Conservation (phyloP, 1,140 invertebrate genomes). For the Tetramorium simillimum region DNA sequence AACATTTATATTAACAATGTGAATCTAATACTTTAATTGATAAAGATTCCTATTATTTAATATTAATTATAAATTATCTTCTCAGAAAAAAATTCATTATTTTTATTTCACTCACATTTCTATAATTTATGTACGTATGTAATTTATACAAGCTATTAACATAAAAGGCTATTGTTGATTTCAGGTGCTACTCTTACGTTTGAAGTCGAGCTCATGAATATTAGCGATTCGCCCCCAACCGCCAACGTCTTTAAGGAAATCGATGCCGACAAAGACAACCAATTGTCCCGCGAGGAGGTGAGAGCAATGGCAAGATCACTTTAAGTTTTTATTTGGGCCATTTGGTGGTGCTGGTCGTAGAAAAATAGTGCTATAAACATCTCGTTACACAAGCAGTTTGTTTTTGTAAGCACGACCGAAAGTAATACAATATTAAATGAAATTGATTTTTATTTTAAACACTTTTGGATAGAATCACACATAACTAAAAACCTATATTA, state of each 20-base stretch:
- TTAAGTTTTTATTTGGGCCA: constrained; percentile 76
- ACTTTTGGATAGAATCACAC: not conserved
- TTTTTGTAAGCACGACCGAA: not conserved
- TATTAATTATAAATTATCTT: constrained; percentile 14
- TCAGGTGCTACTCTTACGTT: constrained; percentile 94
- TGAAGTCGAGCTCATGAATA: constrained; percentile 96
- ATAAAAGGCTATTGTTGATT: constrained; percentile 70
- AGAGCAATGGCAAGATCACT: constrained; percentile 87
- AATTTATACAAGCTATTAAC: not conserved
- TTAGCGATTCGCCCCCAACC: constrained; percentile 93
- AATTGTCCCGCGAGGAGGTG: constrained; percentile 97
- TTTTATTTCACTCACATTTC: not conserved
- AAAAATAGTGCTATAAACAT: constrained; percentile 5
- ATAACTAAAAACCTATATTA: no score
- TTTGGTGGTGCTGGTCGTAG: constrained; percentile 74
- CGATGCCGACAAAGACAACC: constrained; percentile 94
- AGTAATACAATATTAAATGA: not conserved
- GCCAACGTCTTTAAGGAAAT: constrained; percentile 99
- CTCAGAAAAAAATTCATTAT: not conserved
- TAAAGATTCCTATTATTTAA: not conserved
- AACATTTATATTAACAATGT: not conserved
- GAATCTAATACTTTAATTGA: not conserved
- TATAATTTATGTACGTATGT: not conserved
- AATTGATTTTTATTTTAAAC: constrained; percentile 1
- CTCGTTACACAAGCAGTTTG: not conserved